A percentile compares a stretch with the other conserved stretches of the same genome.
phyloP scores from a whole-genome alignment of 2,113 vertebrate species.

The Ctenomys sociabilis region DNA sequence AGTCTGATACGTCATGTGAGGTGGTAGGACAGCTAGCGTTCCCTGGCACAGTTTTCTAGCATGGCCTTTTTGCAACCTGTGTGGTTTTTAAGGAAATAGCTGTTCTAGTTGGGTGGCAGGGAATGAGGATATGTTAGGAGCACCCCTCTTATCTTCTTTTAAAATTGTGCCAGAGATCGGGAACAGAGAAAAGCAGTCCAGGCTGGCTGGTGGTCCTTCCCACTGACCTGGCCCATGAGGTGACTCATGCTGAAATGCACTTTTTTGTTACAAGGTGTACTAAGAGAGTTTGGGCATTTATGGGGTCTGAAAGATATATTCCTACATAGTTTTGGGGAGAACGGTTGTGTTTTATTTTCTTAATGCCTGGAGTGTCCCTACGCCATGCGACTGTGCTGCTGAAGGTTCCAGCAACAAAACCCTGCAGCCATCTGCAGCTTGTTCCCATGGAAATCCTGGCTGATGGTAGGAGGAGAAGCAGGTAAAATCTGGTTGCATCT shows the following conservation, averaged over 20 bases:
- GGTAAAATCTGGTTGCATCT: background rate
- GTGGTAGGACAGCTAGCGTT: background rate
- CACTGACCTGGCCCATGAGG: fast-evolving
- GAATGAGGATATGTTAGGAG: background rate
- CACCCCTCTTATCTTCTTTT: background rate
- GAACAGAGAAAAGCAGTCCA: background rate
- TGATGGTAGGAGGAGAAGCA: background rate
- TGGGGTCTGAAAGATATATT: background rate
- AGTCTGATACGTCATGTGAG: conserved; percentile 22
- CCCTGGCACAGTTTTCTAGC: background rate
- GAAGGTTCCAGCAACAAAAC: background rate
- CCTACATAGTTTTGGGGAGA: background rate
- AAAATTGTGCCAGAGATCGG: conserved; percentile 22
- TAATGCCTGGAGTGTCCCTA: background rate
- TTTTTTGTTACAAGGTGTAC: background rate
- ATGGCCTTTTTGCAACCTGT: conserved; percentile 14
- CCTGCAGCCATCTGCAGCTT: background rate
- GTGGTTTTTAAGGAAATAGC: conserved; percentile 63
- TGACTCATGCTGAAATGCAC: background rate
- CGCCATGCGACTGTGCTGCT: background rate
- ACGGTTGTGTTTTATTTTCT: background rate
- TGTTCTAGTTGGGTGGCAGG: conserved; percentile 43
- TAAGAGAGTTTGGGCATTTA: background rate
- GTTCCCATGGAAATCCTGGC: background rate
- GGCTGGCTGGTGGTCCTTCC: background rate